Base-by-base conservation (phyloP, 2,888 invertebrate species). In the Ptychoptera albimana region DNA sequence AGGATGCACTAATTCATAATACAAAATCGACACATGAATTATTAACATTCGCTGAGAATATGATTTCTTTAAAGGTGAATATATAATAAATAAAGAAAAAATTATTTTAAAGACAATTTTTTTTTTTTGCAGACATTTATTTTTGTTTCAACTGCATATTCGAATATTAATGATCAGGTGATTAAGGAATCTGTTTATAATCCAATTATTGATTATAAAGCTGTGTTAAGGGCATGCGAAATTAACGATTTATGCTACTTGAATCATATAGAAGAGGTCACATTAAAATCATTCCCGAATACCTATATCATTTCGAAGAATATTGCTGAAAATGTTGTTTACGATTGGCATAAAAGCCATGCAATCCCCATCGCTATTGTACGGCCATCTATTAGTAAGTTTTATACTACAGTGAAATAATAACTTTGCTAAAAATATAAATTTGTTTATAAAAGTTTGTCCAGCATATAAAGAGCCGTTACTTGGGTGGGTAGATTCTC, bases 251-350 rank as follows among this genome's bases (percentile, higher is more conserved):
- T 38, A 15, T 14, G 44, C 4, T 35, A 23, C 8, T 34, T 47
- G 8, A 31, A 42, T 10, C 35, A 15, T 11, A 34, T 49, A 1
- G 39, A 43, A 31, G 11, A 42, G 15, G 31, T 11, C 5, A 45
- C 48, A 8, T 32, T 49, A 15, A 49, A 52, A 31, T 45, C 41
- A 7, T 65, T 70, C 30, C 74, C 73, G 2, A 74, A 74, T 56
- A 72, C 72, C 1, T 75, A 75, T 60, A 70, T 72, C 1, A 69
- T 66, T 55, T 71, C 73, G 3, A 74, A 74, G 55, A 70, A 71
- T 35, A 52, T 74, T 45, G 72, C 71, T 0, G 74, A 75, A 52
- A 57, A 61, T 40, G 45, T 69, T 45, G 55, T 74, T 15, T 51
- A 62, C 5, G 60, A 64, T 31, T 66, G 68, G 47, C 63, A 62